These are phyloP conservation scores for Drosophila pectinifera DNA, from an alignment of 1,140 invertebrate genomes.

Conservation along the genomic window DNA sequence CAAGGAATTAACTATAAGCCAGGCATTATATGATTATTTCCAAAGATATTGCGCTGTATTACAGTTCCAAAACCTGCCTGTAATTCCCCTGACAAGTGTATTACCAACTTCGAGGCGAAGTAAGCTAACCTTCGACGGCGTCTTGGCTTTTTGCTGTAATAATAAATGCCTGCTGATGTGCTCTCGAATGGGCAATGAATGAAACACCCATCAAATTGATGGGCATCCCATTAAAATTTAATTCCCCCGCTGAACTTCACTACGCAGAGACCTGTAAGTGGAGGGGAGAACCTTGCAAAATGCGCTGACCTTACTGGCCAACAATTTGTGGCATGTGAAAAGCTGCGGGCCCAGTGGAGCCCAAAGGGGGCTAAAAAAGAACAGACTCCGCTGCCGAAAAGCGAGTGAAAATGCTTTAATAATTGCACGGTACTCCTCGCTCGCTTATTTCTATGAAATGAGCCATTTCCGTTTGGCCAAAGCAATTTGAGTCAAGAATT, in stretches of 20 bases:
- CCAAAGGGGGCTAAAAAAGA: too few species aligned
- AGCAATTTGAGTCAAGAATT: constrained; percentile 68
- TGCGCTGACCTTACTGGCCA: constrained; percentile 60
- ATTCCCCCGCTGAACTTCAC: constrained; percentile 74
- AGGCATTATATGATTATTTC: too few species aligned
- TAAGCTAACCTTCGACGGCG: constrained; percentile 21
- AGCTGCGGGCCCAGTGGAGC: too few species aligned
- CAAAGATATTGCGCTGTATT: neutral
- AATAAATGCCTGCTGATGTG: constrained; percentile 68
- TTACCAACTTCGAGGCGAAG: constrained; percentile 32
- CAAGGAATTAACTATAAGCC: too few species aligned
- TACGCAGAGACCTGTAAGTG: constrained; percentile 41
- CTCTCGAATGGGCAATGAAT: constrained; percentile 68
- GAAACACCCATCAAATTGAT: constrained; percentile 77
- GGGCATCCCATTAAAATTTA: constrained; percentile 73
- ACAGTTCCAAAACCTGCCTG: constrained; percentile 9
- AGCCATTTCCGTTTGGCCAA: constrained; percentile 74
- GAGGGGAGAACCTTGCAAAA: constrained; percentile 68
- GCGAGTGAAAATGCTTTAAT: constrained; percentile 79
- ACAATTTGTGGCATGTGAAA: constrained; percentile 78
- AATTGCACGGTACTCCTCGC: constrained; percentile 57
- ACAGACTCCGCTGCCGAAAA: constrained; percentile 26
- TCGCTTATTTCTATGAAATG: constrained; percentile 71
- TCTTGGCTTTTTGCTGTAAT: constrained; percentile 44
- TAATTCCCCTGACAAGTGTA: constrained; percentile 42